Base-by-base conservation (phyloP, 2,888 invertebrate species). In the Nymphalis polychloros region DNA sequence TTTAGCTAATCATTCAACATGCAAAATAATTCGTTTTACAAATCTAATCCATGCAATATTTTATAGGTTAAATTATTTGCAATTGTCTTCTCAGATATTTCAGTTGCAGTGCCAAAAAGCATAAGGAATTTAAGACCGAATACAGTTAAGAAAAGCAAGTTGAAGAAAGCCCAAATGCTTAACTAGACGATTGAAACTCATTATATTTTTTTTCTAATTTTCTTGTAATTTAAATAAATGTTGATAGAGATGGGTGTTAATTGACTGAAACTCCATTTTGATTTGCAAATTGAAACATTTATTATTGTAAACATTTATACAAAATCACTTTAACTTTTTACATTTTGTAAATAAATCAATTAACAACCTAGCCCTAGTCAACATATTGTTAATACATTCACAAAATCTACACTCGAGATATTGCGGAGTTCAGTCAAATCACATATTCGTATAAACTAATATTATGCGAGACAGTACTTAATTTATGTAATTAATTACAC, bases 241-340 rank as follows among this genome's bases (percentile, higher is more conserved):
- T 84, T 83, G 84, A 86, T 82, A 89, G 89, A 90, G 86, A 89
- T 92, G 92, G 92, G 92, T 92, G 92, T 90, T 92, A 92, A 92
- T 91, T 92, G 92, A 92, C 92, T 92, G 92, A 92, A 92, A 92
- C 92, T 92, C 92, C 92, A 92, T 83, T 82, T 84, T 82, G 79
- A 78, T 84, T 90, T 90, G 84, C 81, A 81, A 88, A 90, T 82
- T 85, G 85, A 86, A 81, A 87, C 87, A 85, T 92, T 92, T 92
- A 92, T 92, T 92, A 83, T 84, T 86, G 85, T 85, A 89, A 87
- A 90, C 83, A 88, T 84, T 84, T 86, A 87, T 85, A 92, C 90
- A 92, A 90, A 86, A 86, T 86, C 84, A 87, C 82, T 87, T 78
- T 81, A 78, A 77, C 81, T 81, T 86, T 87, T 85, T 85, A 90